These are phyloP conservation scores for Tychaedon coryphoeus DNA, from an alignment of 2,113 vertebrate species.

Conservation along the genomic window DNA sequence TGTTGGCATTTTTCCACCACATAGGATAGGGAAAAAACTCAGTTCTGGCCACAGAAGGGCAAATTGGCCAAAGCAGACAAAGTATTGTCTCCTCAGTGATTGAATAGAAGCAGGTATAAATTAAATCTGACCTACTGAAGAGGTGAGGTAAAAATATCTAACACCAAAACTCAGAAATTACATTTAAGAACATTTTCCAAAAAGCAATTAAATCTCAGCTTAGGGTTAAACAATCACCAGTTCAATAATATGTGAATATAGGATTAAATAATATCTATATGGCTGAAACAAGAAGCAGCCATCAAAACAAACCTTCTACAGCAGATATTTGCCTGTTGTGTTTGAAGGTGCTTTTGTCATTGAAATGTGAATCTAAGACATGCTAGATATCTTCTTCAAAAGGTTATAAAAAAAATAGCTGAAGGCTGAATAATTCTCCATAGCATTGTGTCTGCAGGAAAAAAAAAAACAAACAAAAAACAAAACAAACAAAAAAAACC, in stretches of 20 bases:
- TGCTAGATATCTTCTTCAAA: neutral
- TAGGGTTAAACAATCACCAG: neutral
- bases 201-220: neutral
- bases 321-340: neutral
- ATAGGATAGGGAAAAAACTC: rapidly evolving
- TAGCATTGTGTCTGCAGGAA: neutral
- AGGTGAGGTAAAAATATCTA: neutral
- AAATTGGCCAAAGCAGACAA: neutral
- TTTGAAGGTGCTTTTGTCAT: neutral
- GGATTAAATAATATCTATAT: neutral
- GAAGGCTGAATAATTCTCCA: slow-evolving; percentile 3
- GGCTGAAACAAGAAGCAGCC: neutral
- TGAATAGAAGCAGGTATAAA: neutral
- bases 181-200: neutral
- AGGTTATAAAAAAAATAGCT: neutral
- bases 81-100: neutral
- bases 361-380: neutral
- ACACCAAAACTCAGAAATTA: neutral
- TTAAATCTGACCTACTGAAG: neutral
- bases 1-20: neutral
- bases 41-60: neutral
- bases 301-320: neutral
- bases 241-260: neutral
- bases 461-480: neutral
- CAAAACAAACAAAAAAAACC: too few relatives aligned